A percentile compares a stretch with the other conserved stretches of the same genome.
These are phyloP conservation scores for Apis cerana DNA, from an alignment of 1,140 invertebrate genomes.

Conservation along the genomic window DNA sequence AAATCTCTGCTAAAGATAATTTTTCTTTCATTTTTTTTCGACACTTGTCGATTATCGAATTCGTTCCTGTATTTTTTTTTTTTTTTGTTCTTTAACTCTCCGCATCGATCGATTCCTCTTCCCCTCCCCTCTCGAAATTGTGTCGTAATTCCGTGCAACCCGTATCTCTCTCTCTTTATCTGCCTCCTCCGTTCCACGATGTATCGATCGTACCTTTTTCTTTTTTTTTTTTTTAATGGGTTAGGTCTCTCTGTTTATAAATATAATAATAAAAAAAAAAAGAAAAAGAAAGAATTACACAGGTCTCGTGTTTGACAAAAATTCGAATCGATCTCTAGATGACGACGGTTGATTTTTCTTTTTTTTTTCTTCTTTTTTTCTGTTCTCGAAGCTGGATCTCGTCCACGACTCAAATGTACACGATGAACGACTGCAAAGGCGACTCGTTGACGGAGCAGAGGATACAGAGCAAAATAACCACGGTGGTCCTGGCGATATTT, in stretches of 20 bases:
- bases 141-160: background rate
- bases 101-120: too few relatives aligned
- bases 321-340: background rate
- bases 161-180: background rate
- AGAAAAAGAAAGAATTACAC: background rate
- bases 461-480: constrained; percentile 88
- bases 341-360: background rate
- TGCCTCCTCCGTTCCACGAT: background rate
- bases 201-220: constrained; percentile 10
- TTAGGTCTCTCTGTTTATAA: background rate
- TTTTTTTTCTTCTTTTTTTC: background rate
- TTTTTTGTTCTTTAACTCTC: background rate
- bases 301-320: background rate
- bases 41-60: background rate
- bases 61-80: too few relatives aligned
- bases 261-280: background rate
- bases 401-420: constrained; percentile 65
- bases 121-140: background rate
- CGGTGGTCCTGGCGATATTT: constrained; percentile 91
- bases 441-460: constrained; percentile 83
- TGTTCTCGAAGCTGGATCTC: constrained; percentile 66
- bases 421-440: constrained; percentile 81
- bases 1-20: background rate
- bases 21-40: too few relatives aligned
- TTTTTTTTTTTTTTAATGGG: constrained; percentile 12